A percentile compares a stretch with the other conserved stretches of the same genome.
Evolutionary conservation across 2,113 vertebrate genomes (phyloP).

Genomic region (Nanger granti): DNA sequence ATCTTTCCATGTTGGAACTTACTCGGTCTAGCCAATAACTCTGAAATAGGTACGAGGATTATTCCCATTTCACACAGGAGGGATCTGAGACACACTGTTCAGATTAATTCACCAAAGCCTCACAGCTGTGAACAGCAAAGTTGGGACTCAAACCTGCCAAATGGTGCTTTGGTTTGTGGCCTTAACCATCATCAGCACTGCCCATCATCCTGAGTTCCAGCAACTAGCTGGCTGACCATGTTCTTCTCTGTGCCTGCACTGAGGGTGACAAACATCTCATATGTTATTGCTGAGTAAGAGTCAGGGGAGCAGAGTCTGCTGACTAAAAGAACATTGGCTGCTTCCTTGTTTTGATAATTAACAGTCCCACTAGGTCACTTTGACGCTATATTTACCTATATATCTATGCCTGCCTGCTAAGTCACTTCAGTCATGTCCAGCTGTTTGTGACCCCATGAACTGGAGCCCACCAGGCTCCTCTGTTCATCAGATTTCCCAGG

Average conservation of each 20-base stretch:
- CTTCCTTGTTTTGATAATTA: neutral
- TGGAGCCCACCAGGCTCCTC: neutral
- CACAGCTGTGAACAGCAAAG: neutral
- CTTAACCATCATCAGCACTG: neutral
- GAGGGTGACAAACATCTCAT: neutral
- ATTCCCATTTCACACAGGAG: neutral
- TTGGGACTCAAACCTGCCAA: neutral
- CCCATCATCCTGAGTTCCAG: neutral
- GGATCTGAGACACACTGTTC: neutral
- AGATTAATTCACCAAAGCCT: neutral
- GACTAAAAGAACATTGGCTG: neutral
- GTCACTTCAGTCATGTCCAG: neutral
- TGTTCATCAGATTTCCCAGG: neutral
- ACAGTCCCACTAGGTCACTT: neutral
- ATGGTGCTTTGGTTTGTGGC: neutral
- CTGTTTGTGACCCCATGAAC: neutral
- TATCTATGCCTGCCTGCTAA: neutral
- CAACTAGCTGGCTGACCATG: accelerated
- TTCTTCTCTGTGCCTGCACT: neutral
- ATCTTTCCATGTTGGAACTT: neutral
- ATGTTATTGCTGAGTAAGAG: neutral
- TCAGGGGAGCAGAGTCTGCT: neutral
- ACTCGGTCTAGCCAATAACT: neutral
- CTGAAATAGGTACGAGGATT: neutral
- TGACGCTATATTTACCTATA: neutral